A percentile compares a stretch with the other conserved stretches of the same genome.
These are phyloP conservation scores for Haemorhous mexicanus DNA, from an alignment of 2,113 vertebrate genomes.

Conservation along the genomic window DNA sequence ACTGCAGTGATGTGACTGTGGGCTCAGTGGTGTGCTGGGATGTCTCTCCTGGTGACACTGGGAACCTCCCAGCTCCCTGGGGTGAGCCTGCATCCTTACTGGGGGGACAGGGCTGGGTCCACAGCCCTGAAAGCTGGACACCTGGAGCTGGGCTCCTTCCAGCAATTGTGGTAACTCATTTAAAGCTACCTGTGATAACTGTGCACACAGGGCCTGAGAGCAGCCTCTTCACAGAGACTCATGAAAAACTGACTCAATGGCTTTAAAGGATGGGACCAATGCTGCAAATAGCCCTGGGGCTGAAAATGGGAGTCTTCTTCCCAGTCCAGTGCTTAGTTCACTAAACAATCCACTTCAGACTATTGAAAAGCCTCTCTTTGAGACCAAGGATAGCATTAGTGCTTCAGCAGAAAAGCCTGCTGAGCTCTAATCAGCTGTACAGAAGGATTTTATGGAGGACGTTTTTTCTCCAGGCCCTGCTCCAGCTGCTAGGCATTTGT, in stretches of 20 bases:
- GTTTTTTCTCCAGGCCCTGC: background rate
- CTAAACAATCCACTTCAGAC: background rate
- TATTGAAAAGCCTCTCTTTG: background rate
- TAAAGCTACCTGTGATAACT: background rate
- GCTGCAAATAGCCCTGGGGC: background rate
- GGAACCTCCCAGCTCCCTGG: background rate
- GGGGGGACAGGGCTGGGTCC: background rate
- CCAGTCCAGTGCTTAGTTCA: background rate
- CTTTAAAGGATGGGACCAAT: background rate
- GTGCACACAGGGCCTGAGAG: background rate
- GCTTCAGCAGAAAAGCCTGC: background rate
- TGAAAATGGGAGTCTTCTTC: background rate
- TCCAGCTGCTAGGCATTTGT: background rate
- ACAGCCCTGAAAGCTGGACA: background rate
- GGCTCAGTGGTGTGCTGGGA: background rate
- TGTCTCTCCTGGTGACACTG: background rate
- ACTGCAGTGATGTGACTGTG: accelerated
- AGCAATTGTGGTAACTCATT: background rate
- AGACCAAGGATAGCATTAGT: background rate
- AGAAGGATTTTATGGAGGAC: background rate
- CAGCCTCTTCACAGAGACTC: background rate
- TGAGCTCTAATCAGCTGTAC: background rate
- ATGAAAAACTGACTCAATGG: background rate
- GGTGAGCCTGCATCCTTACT: background rate
- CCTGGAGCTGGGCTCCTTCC: background rate